Evolutionary conservation across 2,797 vertebrate genomes (phyloP), one percentile per base, ranked within the genome.

Genomic region (Myotis findleyi): DNA sequence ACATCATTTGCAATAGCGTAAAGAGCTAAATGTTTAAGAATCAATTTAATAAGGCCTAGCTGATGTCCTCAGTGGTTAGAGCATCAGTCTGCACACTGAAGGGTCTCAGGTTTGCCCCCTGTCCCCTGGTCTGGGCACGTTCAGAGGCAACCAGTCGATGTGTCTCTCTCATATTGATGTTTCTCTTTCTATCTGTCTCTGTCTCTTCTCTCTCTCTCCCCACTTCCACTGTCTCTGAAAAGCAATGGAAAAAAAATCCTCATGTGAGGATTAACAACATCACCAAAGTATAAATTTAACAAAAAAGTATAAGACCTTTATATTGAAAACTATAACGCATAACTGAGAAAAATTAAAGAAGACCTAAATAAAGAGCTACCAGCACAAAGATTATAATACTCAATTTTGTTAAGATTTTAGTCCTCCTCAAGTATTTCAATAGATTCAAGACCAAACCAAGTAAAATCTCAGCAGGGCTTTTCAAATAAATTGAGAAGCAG

Each of bases 291-390:
- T 62, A 62, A 62, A 62, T 62, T 62, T 69, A 86, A 85, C 20
- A 62, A 82, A 91, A 79, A 64, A 51, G 33, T 64, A 57, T 12
- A 81, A 41, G 53, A 75, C 10, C 14, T 62, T 33, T 36, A 57
- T 14, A 71, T 1, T 81, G 20, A 90, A 92, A 95, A 59, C 7
- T 17, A 62, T 44, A n/a, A 89, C 53, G 84, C 5, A 81, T 41
- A 38, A 57, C 1, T 18, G 33, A 90, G 33, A 71, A n/a, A 95
- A 96, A 79, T 69, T 33, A 84, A 83, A 96, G 59, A 86, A 83
- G 53, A 64, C 17, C 36, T 73, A 95, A 83, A 51, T 79, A 68
- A 71, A 77, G 2, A 62, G 30, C 47, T 1, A 38, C 3, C 64
- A 47, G 44, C 5, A 66, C 16, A n/a, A 25, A 53, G 49, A 76